phyloP scores from a whole-genome alignment of 2,113 vertebrate species.

The Rhodinocichla rosea region DNA sequence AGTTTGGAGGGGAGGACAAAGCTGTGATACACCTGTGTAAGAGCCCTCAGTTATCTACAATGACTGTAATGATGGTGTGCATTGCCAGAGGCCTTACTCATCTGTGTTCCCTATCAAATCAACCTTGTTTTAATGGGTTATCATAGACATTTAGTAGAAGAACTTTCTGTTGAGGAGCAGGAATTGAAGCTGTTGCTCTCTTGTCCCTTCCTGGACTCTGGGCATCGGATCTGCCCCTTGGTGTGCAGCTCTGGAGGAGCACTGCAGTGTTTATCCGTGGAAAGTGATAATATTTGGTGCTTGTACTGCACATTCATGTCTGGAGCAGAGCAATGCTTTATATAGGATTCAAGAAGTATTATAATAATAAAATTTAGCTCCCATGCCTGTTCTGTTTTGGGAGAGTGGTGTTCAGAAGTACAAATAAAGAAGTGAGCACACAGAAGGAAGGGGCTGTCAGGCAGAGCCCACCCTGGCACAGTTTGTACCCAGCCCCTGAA shows the following conservation, averaged over 20 bases:
- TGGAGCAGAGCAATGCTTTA: background rate
- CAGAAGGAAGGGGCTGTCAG: background rate
- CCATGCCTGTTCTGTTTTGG: background rate
- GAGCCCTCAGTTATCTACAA: background rate
- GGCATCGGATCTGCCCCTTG: rapidly evolving
- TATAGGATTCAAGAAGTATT: background rate
- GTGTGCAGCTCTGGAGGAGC: background rate
- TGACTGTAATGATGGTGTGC: background rate
- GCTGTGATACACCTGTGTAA: background rate
- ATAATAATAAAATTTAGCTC: background rate
- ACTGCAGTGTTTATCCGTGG: background rate
- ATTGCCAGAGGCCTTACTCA: background rate
- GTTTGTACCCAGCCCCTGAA: background rate
- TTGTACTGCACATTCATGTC: background rate
- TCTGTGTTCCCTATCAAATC: background rate
- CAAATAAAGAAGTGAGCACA: background rate
- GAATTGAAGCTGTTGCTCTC: background rate
- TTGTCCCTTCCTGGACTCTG: background rate
- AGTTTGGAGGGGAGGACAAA: background rate
- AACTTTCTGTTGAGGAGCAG: background rate
- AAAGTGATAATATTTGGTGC: background rate
- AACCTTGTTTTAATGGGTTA: background rate
- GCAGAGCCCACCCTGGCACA: background rate
- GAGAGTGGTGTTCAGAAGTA: background rate
- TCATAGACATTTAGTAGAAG: background rate